Evolutionary conservation across 2,113 vertebrate genomes (phyloP).

Genomic region (Cisticola juncidis): DNA sequence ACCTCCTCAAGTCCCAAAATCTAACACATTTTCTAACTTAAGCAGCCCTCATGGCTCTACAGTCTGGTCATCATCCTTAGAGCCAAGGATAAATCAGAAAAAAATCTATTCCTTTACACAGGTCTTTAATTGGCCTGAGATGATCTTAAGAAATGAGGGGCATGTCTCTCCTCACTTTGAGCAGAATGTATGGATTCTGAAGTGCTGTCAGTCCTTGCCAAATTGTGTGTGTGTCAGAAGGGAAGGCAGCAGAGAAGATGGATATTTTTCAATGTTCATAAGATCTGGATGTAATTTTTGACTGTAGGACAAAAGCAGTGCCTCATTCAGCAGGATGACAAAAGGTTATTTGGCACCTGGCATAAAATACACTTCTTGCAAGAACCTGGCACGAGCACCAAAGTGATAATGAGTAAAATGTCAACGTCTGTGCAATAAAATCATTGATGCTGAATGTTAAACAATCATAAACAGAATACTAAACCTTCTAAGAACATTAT

Average conservation of each 20-base stretch:
- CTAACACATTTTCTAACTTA: background rate
- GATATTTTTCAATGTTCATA: slow-evolving; percentile 47
- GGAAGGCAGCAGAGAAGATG: slow-evolving; percentile 53
- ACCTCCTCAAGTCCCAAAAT: background rate
- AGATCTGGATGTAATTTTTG: slow-evolving; percentile 69
- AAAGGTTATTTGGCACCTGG: slow-evolving; percentile 77
- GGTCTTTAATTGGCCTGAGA: slow-evolving; percentile 7
- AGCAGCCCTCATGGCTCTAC: background rate
- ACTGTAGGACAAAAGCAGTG: slow-evolving; percentile 68
- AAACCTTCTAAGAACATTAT: slow-evolving; percentile 55
- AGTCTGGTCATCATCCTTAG: background rate
- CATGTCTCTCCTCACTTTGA: background rate
- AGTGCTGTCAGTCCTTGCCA: slow-evolving; percentile 17
- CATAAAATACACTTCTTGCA: slow-evolving; percentile 64
- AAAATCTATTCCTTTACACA: background rate
- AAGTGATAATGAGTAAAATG: slow-evolving; percentile 74
- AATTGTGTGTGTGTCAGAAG: background rate
- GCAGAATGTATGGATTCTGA: slow-evolving; percentile 23
- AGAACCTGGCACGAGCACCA: slow-evolving; percentile 65
- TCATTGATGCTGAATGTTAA: slow-evolving; percentile 73
- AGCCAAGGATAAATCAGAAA: background rate
- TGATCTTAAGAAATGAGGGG: background rate
- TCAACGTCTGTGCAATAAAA: slow-evolving; percentile 72
- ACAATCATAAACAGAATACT: slow-evolving; percentile 70
- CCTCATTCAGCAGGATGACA: slow-evolving; percentile 73